Base-by-base conservation (phyloP, 2,797 vertebrate genomes). In the Emydoidea blandingii region DNA sequence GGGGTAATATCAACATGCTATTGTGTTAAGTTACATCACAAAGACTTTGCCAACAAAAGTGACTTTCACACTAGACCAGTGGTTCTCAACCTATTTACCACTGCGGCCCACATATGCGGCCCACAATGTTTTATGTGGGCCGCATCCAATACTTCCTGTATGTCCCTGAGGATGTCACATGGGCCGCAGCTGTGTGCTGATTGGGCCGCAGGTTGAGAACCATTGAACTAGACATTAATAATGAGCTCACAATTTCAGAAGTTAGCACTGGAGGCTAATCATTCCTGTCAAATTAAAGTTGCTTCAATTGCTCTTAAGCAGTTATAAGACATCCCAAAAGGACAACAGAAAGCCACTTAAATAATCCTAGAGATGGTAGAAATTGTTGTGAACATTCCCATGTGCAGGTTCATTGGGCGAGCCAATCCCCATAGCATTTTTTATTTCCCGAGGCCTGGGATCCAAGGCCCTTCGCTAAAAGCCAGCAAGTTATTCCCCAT, bases 61-160 rank as follows among this genome's bases (percentile, higher is more conserved):
- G 34, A n/a, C 31, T n/a, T 53, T 6, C 37, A 0, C 0, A 78
- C 47, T 31, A n/a, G 37, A 79, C 53, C 53, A 54, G 53, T 54
- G 19, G 53, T 23, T 54, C 53, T 54, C 53, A 54, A 54, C 19
- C 53, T 54, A 54, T 54, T 23, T 54, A 54, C 8, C 19, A 54
- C 4, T 54, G 8, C 19, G 8, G 53, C 8, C 8, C 53, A 53
- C 19, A 4, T 53, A 53, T 53, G 53, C 1, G 3, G 53, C 19
- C 8, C 52, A 23, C 8, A 23, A 54, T 9, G 53, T 54, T 54
- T 54, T 54, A 54, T 23, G 53, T 54, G 53, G 53, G 53, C 53
- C 8, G 1, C 53, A 54, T 54, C 19, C 21, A 54, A 54, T 23
- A 54, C 53, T 54, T 23, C 19, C 19, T 54, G 21, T 54, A 54